Evolutionary conservation across 2,113 vertebrate species (phyloP).

Genomic region (Abramis brama): DNA sequence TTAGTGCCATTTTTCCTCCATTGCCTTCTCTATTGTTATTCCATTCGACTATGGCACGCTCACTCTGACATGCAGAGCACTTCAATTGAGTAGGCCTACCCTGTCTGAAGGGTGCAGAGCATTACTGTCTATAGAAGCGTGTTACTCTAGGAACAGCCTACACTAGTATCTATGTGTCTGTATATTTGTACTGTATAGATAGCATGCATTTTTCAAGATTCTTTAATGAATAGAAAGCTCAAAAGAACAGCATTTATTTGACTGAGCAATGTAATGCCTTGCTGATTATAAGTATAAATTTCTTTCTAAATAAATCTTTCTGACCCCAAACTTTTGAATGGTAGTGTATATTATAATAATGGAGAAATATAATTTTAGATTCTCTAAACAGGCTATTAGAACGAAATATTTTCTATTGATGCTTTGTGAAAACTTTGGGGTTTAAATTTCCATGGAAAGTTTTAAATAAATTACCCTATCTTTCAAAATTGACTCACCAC

Average conservation of each 20-base stretch:
- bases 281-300: not conserved
- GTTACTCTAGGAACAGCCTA: no score
- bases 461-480: not conserved
- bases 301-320: not conserved
- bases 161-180: no score
- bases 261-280: not conserved
- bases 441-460: not conserved
- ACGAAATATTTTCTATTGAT: no score
- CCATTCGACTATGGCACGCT: not conserved
- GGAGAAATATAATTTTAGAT: not conserved
- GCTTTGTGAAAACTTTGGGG: not conserved
- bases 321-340: not conserved
- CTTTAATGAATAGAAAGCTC: not conserved
- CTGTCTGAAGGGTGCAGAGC: not conserved
- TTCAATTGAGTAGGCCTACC: not conserved
- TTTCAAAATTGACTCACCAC: not conserved
- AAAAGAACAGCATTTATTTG: not conserved
- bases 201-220: not conserved
- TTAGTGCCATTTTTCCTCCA: not conserved
- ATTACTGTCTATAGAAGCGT: not conserved
- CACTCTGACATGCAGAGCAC: not conserved
- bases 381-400: no score
- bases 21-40: not conserved
- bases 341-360: not conserved
- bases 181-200: no score